Conservation (phyloP, 1,140 invertebrate species). For the Drosophila pandora region DNA sequence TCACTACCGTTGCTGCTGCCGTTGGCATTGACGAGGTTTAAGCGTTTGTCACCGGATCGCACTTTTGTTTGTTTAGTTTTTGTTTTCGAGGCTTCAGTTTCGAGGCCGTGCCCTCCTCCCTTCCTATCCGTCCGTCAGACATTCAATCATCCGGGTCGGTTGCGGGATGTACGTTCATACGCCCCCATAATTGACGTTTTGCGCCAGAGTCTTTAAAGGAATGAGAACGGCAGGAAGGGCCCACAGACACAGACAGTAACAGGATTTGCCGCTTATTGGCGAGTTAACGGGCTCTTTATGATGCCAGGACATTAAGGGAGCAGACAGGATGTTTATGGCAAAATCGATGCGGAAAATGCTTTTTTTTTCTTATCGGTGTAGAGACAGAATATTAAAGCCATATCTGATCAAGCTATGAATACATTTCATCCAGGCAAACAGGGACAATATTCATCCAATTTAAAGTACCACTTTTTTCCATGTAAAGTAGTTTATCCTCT, state of each 20-base stretch:
- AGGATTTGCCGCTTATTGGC: constrained; percentile 62
- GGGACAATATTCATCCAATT: not conserved
- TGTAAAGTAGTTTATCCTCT: too few species aligned
- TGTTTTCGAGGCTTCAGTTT: constrained; percentile 33
- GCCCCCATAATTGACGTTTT: constrained; percentile 69
- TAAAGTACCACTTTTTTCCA: not conserved
- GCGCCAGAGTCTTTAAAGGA: constrained; percentile 49
- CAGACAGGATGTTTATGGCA: constrained; percentile 21
- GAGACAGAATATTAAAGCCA: not conserved
- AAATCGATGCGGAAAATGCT: constrained; percentile 31
- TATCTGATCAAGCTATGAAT: not conserved
- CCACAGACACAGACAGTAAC: constrained; percentile 2
- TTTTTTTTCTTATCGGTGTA: not conserved
- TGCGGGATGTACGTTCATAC: constrained; percentile 9
- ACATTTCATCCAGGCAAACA: too few species aligned
- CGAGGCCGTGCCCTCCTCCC: too few species aligned
- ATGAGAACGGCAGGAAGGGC: constrained; percentile 7
- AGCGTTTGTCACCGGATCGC: constrained; percentile 18
- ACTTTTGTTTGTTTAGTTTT: constrained; percentile 54
- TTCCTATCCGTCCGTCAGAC: constrained; percentile 17
- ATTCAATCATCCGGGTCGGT: constrained; percentile 62
- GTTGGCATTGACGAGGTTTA: constrained; percentile 57
- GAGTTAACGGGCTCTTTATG: constrained; percentile 52
- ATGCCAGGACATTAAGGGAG: constrained; percentile 13
- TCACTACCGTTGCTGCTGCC: constrained; percentile 29